Percentiles rank a stretch among this genome's conserved stretches.
Conservation (phyloP, 2,888 invertebrate species). For the Cantharis flavilabris region DNA sequence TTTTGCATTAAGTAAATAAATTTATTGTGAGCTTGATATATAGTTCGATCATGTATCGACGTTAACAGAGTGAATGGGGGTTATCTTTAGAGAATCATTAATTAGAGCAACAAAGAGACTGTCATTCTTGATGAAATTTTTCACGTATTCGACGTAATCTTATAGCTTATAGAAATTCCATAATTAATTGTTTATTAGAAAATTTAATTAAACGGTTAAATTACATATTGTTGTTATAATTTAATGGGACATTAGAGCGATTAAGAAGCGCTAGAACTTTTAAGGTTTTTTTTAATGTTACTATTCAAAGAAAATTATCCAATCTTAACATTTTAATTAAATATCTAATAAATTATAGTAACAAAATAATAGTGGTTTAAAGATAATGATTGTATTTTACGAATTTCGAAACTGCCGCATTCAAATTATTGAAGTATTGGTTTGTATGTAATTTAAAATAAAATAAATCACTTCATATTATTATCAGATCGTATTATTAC, state of each 20-base stretch:
- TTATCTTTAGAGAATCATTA: neutral
- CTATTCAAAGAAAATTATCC: neutral
- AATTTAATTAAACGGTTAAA: neutral
- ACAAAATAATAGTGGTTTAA: neutral
- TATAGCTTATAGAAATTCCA: neutral
- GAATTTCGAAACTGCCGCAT: no score
- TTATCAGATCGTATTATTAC: no score
- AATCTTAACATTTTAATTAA: neutral
- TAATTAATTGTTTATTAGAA: neutral
- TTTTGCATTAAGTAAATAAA: neutral
- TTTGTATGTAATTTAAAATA: no score
- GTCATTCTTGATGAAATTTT: neutral
- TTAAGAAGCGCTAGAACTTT: neutral
- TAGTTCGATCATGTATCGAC: neutral
- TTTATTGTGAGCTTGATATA: neutral
- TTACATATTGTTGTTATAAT: neutral
- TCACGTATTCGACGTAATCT: slow-evolving; percentile 1
- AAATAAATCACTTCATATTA: no score
- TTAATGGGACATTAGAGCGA: neutral
- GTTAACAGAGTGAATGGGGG: neutral
- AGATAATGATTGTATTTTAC: no score
- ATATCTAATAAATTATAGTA: neutral
- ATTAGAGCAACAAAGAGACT: neutral
- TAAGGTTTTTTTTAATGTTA: neutral
- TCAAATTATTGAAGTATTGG: no score